phyloP scores from a whole-genome alignment of 2,113 vertebrate species.

The Chauna torquata region DNA sequence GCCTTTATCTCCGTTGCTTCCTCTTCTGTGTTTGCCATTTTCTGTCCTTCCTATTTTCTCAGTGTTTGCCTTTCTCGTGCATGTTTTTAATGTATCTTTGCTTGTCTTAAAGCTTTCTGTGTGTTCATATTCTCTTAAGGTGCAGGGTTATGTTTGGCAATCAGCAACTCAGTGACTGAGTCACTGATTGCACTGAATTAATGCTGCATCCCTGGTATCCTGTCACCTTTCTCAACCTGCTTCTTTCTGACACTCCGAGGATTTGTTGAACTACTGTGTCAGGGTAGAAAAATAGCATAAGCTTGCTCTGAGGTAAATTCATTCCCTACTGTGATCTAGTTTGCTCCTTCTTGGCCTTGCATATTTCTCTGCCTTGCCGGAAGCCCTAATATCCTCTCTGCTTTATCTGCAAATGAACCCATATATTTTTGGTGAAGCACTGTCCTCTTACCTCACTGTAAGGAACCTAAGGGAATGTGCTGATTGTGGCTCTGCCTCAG shows the following conservation, averaged over 20 bases:
- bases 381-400: background rate
- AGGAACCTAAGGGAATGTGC: background rate
- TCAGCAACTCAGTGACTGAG: background rate
- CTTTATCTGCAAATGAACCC: constrained; percentile 3
- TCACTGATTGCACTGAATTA: constrained; percentile 9
- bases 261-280: background rate
- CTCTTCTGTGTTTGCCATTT: constrained; percentile 18
- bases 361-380: background rate
- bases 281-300: background rate
- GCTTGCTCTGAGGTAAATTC: background rate
- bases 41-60: background rate
- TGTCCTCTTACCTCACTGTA: background rate
- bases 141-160: constrained; percentile 10
- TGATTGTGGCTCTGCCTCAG: background rate
- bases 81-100: background rate
- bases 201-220: background rate
- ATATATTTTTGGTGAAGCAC: background rate
- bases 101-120: constrained; percentile 20
- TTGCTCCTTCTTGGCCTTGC: background rate
- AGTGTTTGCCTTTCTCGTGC: constrained; percentile 16
- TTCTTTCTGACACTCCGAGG: background rate
- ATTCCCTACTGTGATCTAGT: background rate
- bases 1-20: constrained; percentile 9
- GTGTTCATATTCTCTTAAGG: background rate
- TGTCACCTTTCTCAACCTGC: background rate